Base-by-base conservation (phyloP, 1,140 invertebrate species). In the Pogonomyrmex californicus region DNA sequence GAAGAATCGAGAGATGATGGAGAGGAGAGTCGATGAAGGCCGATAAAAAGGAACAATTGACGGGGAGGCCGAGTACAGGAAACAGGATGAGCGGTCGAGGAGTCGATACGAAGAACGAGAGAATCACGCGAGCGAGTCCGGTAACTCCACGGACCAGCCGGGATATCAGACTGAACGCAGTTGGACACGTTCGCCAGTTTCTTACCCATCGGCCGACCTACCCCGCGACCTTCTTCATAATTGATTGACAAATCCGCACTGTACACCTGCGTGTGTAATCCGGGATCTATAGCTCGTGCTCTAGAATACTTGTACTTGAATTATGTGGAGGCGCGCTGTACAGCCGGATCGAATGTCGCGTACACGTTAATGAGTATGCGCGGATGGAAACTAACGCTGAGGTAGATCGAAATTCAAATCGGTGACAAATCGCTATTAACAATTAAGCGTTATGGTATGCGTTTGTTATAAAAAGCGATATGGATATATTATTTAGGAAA, bases 181-280 rank as follows among this genome's bases (percentile, higher is more conserved):
- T 33, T 1, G 7, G 4, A 51, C 41, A 12, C 4, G 17, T 23
- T 17, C 12, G 0, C 14, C 23, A 51, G 36, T 9, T 23, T 44
- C 33, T 23, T 56, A 77, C 49, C 33, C 17, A 4, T 12, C 36
- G 56, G 14, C 30, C 71, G 91, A 83, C 77, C 88, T 86, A 83
- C 77, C 88, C 85, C 86, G 86, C 30, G 88, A 91, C 87, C 92
- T 91, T 83, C 41, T 92, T 66, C 87, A 91, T 93, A 86, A 41
- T 93, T 91, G 76, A 41, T 93, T 91, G 76, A 92, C 38, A 9
- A 82, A 85, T 60, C 30, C 51, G 33, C 70, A 38, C 0, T 51
- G 38, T 47, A 65, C 38, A 78, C 63, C 68, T 86, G 77, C 10
- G 33, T 38, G 63, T n/a, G 12, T 23, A 58, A 76, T 23, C 14